Conservation (phyloP, 2,888 invertebrate species). For the Augiades crinisus region DNA sequence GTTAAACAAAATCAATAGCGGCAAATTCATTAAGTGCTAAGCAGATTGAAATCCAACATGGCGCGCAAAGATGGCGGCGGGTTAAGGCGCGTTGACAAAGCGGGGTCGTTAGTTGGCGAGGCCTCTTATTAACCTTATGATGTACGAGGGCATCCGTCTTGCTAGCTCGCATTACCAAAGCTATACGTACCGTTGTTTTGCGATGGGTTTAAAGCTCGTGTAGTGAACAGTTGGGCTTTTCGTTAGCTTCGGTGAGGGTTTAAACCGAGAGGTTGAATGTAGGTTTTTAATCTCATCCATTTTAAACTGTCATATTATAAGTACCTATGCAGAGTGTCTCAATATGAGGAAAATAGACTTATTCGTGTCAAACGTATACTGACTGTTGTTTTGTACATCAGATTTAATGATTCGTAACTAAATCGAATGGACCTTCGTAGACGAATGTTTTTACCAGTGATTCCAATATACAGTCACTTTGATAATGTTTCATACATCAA, state of each 20-base stretch:
- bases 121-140: slow-evolving; percentile 83
- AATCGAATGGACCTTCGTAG: too few species aligned
- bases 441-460: too few species aligned
- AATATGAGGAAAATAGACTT: too few species aligned
- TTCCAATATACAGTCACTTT: too few species aligned
- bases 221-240: slow-evolving; percentile 2
- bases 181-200: slow-evolving; percentile 3
- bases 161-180: slow-evolving; percentile 43
- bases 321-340: too few species aligned
- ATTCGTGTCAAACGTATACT: too few species aligned
- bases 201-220: not conserved
- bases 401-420: too few species aligned
- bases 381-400: too few species aligned
- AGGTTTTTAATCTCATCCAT: too few species aligned
- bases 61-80: slow-evolving; percentile 72
- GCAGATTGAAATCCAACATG: slow-evolving; percentile 80
- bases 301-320: too few species aligned
- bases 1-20: slow-evolving; percentile 80
- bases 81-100: slow-evolving; percentile 80
- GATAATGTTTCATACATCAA: too few species aligned
- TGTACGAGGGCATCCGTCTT: slow-evolving; percentile 71
- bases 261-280: not conserved
- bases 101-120: slow-evolving; percentile 78
- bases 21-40: slow-evolving; percentile 81
- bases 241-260: not conserved